Conservation (phyloP, 2,113 vertebrate species). For the Gallinago undulata region DNA sequence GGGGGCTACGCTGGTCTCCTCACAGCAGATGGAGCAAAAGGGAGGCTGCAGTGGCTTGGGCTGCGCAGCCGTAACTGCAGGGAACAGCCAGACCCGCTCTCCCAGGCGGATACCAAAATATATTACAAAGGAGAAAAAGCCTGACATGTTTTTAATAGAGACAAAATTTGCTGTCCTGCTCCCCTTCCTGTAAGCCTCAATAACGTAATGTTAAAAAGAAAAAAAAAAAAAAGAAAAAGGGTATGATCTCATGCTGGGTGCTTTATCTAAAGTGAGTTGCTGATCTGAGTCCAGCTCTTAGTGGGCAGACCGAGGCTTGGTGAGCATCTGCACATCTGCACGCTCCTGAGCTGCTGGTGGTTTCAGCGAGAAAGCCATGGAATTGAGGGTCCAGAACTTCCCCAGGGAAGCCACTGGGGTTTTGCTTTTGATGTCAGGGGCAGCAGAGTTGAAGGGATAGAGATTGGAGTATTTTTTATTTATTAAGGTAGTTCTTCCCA, state of each 20-base stretch:
- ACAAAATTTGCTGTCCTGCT: not conserved
- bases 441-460: not conserved
- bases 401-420: not conserved
- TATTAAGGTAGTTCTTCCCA: not conserved
- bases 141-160: conserved; percentile 12
- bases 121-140: not conserved
- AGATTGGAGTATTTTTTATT: not conserved
- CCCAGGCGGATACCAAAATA: not conserved
- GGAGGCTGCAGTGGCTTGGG: not conserved
- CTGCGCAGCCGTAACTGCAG: not conserved
- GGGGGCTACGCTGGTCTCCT: not conserved
- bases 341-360: not conserved
- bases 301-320: not conserved
- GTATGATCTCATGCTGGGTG: conserved; percentile 7
- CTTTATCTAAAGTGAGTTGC: conserved; percentile 21
- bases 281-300: conserved; percentile 4
- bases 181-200: not conserved
- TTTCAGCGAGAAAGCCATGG: not conserved
- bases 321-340: not conserved
- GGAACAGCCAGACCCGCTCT: not conserved
- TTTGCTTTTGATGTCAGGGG: not conserved
- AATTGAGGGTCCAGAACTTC: not conserved
- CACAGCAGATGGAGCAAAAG: not conserved
- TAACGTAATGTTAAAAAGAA: not conserved
- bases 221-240: not conserved